Percentiles rank a stretch among this genome's conserved stretches.
phyloP scores from a whole-genome alignment of 2,888 invertebrate species.

The Xanthostigma xanthostigma region DNA sequence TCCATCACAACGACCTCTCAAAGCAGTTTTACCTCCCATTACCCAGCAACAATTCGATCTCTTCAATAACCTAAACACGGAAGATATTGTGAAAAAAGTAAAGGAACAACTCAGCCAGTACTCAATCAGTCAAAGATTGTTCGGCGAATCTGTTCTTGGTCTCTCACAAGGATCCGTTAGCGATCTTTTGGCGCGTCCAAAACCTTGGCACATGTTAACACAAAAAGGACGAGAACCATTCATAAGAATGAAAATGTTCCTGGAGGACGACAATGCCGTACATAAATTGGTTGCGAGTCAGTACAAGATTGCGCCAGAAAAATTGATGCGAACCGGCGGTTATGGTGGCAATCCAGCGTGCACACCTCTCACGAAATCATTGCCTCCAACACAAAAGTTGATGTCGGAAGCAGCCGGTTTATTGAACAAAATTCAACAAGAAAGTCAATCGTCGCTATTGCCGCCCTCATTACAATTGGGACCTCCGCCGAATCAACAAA shows the following conservation, averaged over 20 bases:
- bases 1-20: constrained; percentile 74
- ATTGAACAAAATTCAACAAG: constrained; percentile 55
- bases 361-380: constrained; percentile 44
- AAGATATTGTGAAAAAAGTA: constrained; percentile 93
- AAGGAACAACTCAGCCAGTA: constrained; percentile 91
- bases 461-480: constrained; percentile 35
- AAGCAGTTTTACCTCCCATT: constrained; percentile 93
- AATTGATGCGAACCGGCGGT: constrained; percentile 89
- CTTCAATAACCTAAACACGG: constrained; percentile 94
- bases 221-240: constrained; percentile 94
- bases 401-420: constrained; percentile 52
- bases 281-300: constrained; percentile 92
- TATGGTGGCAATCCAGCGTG: constrained; percentile 49
- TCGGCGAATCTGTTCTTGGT: constrained; percentile 96
- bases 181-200: constrained; percentile 90
- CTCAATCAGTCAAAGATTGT: constrained; percentile 93
- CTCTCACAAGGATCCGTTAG: constrained; percentile 95
- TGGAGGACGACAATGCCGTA: constrained; percentile 90
- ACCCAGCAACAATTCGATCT: constrained; percentile 98
- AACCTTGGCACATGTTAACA: constrained; percentile 98
- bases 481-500: constrained; percentile 25
- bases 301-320: constrained; percentile 96
- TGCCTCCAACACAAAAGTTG: constrained; percentile 67
- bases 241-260: constrained; percentile 95
- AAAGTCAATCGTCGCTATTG: constrained; percentile 40